Evolutionary conservation across 2,888 invertebrate genomes (phyloP).

Genomic region (Hirudinaria manillensis): DNA sequence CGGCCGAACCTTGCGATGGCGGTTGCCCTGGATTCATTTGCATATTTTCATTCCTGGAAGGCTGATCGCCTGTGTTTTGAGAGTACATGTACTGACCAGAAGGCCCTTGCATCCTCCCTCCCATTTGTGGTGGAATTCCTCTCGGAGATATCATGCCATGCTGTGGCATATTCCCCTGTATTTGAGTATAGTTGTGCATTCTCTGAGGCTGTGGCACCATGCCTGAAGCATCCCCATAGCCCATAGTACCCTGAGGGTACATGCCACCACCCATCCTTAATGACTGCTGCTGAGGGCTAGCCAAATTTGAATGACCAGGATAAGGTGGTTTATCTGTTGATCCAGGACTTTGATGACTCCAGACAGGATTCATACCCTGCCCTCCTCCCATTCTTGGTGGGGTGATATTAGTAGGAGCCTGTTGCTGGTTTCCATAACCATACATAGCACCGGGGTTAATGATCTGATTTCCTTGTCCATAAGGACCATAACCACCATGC

Average conservation of each 20-base stretch:
- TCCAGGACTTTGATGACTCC: constrained; percentile 26
- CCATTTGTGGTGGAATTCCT: constrained; percentile 16
- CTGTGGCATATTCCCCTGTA: constrained; percentile 24
- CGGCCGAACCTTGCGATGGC: background rate
- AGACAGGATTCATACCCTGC: constrained; percentile 18
- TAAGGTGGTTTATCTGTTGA: constrained; percentile 26
- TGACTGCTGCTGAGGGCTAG: constrained; percentile 18
- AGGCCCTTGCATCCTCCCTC: background rate
- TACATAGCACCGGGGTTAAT: constrained; percentile 16
- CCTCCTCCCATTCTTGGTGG: constrained; percentile 10
- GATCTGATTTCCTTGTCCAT: background rate
- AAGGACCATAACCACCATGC: constrained; percentile 26
- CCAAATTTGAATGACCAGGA: constrained; percentile 22
- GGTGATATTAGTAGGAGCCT: constrained; percentile 18
- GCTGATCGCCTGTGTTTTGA: constrained; percentile 4
- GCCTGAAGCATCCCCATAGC: constrained; percentile 13
- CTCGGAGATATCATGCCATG: constrained; percentile 34
- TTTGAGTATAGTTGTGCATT: constrained; percentile 11
- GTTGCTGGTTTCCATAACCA: constrained; percentile 10
- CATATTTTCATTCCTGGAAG: constrained; percentile 21
- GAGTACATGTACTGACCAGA: constrained; percentile 14
- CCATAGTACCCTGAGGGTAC: background rate
- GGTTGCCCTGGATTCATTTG: constrained; percentile 6
- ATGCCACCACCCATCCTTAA: constrained; percentile 6
- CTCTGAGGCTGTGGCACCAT: constrained; percentile 24